Base-by-base conservation (phyloP, 2,113 vertebrate species). In the Menura novaehollandiae region DNA sequence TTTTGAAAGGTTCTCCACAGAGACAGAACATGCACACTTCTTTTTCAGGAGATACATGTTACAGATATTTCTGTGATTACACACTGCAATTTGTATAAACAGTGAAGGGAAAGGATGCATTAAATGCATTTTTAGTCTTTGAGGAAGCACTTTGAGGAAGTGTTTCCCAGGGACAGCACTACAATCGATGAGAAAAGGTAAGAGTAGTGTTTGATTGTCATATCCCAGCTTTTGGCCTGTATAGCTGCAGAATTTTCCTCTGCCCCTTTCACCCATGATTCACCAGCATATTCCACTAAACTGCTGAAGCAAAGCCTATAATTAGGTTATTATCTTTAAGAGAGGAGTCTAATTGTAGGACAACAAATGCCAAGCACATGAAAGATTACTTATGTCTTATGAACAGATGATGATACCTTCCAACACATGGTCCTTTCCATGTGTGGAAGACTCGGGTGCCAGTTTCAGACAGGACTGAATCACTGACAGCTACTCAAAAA, bases 401-500 rank as follows among this genome's bases (percentile, higher is more conserved):
- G 23, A 95, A 88, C 58, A 84, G 66, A 93, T 63, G 73, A 83
- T 5, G 30, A 72, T 89, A 64, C 79, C 87, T 93, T 96, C 85
- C 84, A 78, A 53, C 7, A 24, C 68, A 37, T 59, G 43, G 89
- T 96, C 51, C 73, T 85, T 79, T 93, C 59, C 2, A 0, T 35
- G 62, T 43, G 37, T 88, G 71, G 81, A 97, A 96, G 88, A n/a
- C 51, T 91, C n/a, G 85, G 79, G 92, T 84, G 75, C 94, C 95
- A 92, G 53, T 89, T 95, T 95, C 82, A 95, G 85, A 95, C 82
- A 87, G 86, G 77, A 64, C 88, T 93, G 83, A 88, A 94, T 94
- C 89, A 95, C 51, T 89, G 83, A 94, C 86, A 80, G 69, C 55
- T 84, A 95, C 84, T 95, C 91, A 80, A 88, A 97, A 94, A 97